These are phyloP conservation scores for Pipistrellus kuhlii DNA, from an alignment of 2,797 vertebrate genomes.

Conservation along the genomic window DNA sequence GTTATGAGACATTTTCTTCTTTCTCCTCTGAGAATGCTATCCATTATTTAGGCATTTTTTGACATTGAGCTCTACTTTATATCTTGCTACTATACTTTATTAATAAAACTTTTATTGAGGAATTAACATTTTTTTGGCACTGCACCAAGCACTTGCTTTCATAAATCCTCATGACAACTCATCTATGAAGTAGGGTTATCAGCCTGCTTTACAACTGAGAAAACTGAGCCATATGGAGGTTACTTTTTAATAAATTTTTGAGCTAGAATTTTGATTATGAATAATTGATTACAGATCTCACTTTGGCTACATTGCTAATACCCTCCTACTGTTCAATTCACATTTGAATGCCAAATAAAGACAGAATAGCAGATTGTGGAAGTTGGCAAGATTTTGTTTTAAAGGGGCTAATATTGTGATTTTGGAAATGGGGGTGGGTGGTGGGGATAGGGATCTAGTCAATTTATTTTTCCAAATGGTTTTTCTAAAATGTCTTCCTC, in stretches of 20 bases:
- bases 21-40: neutral
- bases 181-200: neutral
- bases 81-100: neutral
- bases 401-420: slow-evolving; percentile 4
- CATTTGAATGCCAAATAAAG: neutral
- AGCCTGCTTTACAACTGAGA: slow-evolving; percentile 11
- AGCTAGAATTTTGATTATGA: neutral
- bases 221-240: neutral
- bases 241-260: neutral
- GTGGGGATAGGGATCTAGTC: neutral
- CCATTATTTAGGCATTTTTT: neutral
- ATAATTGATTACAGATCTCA: neutral
- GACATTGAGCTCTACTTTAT: neutral
- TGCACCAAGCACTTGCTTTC: neutral
- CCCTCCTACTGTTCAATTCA: neutral
- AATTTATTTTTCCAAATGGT: neutral
- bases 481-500: slow-evolving; percentile 40
- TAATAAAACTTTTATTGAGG: neutral
- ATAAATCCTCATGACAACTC: neutral
- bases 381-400: neutral
- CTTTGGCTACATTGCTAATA: neutral
- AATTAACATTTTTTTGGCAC: neutral
- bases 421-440: neutral
- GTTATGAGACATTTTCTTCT: neutral
- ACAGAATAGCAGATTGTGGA: neutral